These are phyloP conservation scores for Drosophila persimilis DNA, from an alignment of 1,140 invertebrate species.

Conservation along the genomic window DNA sequence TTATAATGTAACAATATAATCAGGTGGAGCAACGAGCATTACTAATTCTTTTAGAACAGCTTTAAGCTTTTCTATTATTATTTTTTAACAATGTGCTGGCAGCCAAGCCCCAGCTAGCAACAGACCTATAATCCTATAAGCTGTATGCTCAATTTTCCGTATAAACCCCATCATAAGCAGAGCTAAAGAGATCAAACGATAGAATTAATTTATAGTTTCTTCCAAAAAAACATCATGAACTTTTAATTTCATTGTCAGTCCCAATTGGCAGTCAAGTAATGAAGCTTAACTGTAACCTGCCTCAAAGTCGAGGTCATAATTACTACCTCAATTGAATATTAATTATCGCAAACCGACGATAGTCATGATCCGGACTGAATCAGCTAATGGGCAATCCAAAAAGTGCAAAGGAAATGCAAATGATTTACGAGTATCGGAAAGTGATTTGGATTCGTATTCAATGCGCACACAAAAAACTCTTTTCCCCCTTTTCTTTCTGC, in stretches of 20 bases:
- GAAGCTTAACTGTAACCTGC: constrained; percentile 65
- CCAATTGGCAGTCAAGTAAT: constrained; percentile 53
- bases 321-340: constrained; percentile 45
- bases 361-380: constrained; percentile 23
- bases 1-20: background rate
- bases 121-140: too few relatives aligned
- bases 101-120: too few relatives aligned
- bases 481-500: too few relatives aligned
- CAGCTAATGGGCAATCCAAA: constrained; percentile 18
- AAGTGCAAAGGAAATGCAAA: constrained; percentile 23
- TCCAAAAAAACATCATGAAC: constrained; percentile 21
- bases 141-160: too few relatives aligned
- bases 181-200: too few relatives aligned
- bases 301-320: constrained; percentile 41
- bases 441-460: background rate
- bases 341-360: constrained; percentile 27
- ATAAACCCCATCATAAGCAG: too few relatives aligned
- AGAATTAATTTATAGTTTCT: too few relatives aligned
- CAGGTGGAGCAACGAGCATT: constrained; percentile 1
- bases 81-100: background rate
- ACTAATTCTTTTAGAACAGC: background rate
- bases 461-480: too few relatives aligned
- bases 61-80: background rate
- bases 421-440: constrained; percentile 1
- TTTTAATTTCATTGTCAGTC: constrained; percentile 55